Conservation (phyloP, 2,797 vertebrate genomes). For the Aphelocoma californica region DNA sequence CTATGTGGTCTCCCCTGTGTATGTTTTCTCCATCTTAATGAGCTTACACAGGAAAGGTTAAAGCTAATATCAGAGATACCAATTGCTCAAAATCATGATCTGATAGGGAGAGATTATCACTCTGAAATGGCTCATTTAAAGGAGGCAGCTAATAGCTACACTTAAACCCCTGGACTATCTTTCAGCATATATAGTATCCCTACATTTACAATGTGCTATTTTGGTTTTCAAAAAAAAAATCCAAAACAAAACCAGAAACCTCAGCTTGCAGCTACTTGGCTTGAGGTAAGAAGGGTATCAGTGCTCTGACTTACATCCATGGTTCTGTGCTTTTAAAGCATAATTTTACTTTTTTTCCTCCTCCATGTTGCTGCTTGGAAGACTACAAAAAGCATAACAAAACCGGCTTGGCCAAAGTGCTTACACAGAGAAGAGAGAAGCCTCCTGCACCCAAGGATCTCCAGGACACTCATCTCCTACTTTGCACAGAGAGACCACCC, state of each 20-base stretch:
- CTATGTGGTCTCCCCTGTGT: not conserved
- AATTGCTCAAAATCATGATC: conserved; percentile 2
- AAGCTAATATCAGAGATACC: not conserved
- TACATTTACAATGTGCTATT: not conserved
- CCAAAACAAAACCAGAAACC: no score
- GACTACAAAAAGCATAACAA: not conserved
- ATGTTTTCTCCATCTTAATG: conserved; percentile 4
- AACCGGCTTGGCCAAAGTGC: not conserved
- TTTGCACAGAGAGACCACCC: not conserved
- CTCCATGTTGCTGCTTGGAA: not conserved
- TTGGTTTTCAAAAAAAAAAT: not conserved
- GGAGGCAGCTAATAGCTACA: not conserved
- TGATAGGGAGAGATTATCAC: conserved; percentile 25
- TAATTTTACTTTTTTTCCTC: not conserved
- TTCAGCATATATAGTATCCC: not conserved
- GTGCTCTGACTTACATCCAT: not conserved
- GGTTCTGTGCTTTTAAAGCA: not conserved
- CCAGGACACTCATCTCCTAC: not conserved
- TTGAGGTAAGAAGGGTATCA: not conserved
- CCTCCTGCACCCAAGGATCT: not conserved
- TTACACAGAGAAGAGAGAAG: not conserved
- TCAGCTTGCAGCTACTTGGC: not conserved
- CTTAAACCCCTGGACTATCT: not conserved
- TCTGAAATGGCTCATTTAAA: conserved; percentile 25
- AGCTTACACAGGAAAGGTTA: not conserved